Evolutionary conservation across 2,113 vertebrate species (phyloP).

Genomic region (Apus apus): DNA sequence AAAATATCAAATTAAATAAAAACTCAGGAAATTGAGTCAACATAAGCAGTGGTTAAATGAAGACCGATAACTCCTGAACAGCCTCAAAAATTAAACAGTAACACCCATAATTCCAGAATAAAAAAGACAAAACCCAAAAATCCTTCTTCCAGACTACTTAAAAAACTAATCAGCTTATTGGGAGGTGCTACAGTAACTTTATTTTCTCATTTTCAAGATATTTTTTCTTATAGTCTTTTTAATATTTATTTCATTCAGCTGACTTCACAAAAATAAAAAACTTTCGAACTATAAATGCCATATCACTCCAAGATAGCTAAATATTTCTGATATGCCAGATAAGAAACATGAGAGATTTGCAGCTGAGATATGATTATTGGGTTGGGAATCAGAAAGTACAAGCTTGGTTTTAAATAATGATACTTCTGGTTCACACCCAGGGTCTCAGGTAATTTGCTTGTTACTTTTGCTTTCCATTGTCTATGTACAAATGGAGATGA

Average conservation of each 20-base stretch:
- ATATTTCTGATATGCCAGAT: neutral
- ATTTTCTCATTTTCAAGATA: neutral
- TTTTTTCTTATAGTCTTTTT: neutral
- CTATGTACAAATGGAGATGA: neutral
- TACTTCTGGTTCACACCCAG: neutral
- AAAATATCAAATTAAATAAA: neutral
- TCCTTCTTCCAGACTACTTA: neutral
- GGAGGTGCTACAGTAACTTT: neutral
- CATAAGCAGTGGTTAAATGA: neutral
- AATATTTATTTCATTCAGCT: neutral
- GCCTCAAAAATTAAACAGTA: neutral
- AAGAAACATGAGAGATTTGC: neutral
- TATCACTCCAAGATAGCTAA: neutral
- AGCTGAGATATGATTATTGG: neutral
- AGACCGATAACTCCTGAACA: rapidly evolving
- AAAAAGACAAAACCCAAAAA: neutral
- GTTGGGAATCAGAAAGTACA: neutral
- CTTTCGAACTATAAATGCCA: neutral
- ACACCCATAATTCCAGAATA: neutral
- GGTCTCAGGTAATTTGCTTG: neutral
- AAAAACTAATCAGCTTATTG: neutral
- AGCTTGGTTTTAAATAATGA: neutral
- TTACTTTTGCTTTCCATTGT: neutral
- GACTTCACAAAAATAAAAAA: neutral
- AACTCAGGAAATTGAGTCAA: neutral